Conservation (phyloP, 2,888 invertebrate species). For the Fragum sueziense region DNA sequence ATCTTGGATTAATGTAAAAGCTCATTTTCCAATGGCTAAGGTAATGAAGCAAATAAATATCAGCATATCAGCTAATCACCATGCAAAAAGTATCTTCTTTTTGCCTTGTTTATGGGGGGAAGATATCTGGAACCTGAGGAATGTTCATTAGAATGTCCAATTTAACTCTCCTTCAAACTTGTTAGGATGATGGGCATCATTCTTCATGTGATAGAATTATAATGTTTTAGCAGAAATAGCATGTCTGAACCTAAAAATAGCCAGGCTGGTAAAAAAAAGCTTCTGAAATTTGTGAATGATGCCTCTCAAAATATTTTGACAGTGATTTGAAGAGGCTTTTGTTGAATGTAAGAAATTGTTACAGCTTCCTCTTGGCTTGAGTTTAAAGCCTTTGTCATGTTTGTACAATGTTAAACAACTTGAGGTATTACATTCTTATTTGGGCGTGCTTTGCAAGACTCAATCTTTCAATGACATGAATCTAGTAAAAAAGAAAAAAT, state of each 20-base stretch:
- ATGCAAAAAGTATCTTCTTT: background rate
- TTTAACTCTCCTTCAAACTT: background rate
- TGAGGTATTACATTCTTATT: too few species aligned
- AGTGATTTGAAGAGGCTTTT: background rate
- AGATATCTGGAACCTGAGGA: background rate
- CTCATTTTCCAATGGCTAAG: too few species aligned
- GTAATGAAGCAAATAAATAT: too few species aligned
- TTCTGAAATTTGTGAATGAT: background rate
- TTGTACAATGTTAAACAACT: too few species aligned
- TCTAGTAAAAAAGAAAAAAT: too few species aligned
- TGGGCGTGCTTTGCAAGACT: too few species aligned
- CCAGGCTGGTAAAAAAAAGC: background rate
- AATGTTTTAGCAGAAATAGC: slow-evolving; percentile 12
- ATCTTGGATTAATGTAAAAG: too few species aligned
- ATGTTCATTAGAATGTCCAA: background rate
- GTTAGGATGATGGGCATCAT: background rate
- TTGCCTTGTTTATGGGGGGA: background rate
- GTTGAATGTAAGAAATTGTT: background rate
- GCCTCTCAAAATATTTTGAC: background rate
- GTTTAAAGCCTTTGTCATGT: too few species aligned
- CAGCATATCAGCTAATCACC: too few species aligned
- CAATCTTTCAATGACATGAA: too few species aligned
- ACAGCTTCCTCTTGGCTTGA: too few species aligned
- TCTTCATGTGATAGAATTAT: background rate
- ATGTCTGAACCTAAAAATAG: slow-evolving; percentile 1